A percentile compares a stretch with the other conserved stretches of the same genome.
Conservation (phyloP, 2,888 invertebrate genomes). For the Pharmacophagus antenor region DNA sequence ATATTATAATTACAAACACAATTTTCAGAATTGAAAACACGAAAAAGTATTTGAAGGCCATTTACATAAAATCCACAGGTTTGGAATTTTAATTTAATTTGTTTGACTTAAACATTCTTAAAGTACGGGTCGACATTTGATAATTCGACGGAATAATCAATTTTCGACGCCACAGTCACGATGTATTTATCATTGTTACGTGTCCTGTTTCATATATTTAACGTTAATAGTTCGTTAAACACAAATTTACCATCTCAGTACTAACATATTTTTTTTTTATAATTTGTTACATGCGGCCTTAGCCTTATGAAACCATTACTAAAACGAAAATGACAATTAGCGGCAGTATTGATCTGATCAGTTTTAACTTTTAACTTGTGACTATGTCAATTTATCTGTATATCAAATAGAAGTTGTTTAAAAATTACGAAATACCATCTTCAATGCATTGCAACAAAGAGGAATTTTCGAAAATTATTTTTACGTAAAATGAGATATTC, state of each 20-base stretch:
- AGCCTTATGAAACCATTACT: constrained; percentile 13
- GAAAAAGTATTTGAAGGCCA: too few species aligned
- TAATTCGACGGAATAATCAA: background rate
- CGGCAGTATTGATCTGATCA: constrained; percentile 9
- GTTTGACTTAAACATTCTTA: background rate
- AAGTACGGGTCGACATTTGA: background rate
- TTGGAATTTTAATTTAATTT: background rate
- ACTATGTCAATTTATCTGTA: background rate
- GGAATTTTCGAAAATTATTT: too few species aligned
- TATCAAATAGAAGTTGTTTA: background rate
- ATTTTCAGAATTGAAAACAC: too few species aligned
- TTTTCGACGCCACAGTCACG: background rate
- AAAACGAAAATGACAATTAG: constrained; percentile 18
- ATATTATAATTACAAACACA: background rate
- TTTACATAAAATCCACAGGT: too few species aligned
- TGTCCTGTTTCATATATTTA: background rate
- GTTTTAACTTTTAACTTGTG: constrained; percentile 15
- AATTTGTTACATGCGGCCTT: constrained; percentile 3
- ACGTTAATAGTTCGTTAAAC: constrained; percentile 1
- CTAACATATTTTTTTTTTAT: background rate
- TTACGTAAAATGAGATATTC: background rate
- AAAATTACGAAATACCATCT: background rate
- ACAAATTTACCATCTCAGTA: background rate
- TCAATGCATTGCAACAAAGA: background rate
- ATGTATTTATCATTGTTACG: background rate